These are phyloP conservation scores for Aythya baeri DNA, from an alignment of 2,113 vertebrate species.

Conservation along the genomic window DNA sequence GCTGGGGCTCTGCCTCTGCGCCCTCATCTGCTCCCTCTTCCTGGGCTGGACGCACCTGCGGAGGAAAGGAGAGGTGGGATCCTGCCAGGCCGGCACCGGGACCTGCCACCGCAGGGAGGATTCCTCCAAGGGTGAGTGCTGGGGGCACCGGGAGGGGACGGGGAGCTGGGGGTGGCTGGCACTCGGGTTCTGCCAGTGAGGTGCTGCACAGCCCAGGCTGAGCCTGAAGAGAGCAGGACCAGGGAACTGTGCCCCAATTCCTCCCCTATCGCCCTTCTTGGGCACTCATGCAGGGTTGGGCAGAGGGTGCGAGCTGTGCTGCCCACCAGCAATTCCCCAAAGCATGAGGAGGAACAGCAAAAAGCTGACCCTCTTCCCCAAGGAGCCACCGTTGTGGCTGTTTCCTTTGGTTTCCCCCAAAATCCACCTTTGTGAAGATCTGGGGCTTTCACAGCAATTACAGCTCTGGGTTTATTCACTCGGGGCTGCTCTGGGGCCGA, in stretches of 20 bases:
- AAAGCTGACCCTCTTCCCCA: not conserved
- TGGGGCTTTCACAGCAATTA: not conserved
- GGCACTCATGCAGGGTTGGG: not conserved
- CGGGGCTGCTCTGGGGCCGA: not conserved
- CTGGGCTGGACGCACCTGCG: slow-evolving; percentile 77
- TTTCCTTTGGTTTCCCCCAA: not conserved
- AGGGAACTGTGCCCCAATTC: rapidly evolving
- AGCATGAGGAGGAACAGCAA: not conserved
- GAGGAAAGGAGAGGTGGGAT: slow-evolving; percentile 37
- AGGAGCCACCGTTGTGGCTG: rapidly evolving
- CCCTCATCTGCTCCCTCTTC: slow-evolving; percentile 77
- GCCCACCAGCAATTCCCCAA: no score
- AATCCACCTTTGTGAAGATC: not conserved
- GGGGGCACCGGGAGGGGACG: not conserved
- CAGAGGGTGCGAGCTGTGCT: no score
- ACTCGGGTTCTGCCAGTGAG: rapidly evolving
- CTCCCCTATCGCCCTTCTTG: rapidly evolving
- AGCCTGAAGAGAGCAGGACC: not conserved
- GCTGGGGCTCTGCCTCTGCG: slow-evolving; percentile 77
- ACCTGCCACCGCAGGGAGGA: slow-evolving; percentile 5
- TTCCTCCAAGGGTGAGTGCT: slow-evolving; percentile 72
- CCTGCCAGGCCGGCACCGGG: not conserved
- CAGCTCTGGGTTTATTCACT: not conserved
- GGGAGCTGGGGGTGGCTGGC: rapidly evolving
- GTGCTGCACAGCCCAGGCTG: rapidly evolving